Conservation (phyloP, 2,797 vertebrate species). For the Protosalanx chinensis region DNA sequence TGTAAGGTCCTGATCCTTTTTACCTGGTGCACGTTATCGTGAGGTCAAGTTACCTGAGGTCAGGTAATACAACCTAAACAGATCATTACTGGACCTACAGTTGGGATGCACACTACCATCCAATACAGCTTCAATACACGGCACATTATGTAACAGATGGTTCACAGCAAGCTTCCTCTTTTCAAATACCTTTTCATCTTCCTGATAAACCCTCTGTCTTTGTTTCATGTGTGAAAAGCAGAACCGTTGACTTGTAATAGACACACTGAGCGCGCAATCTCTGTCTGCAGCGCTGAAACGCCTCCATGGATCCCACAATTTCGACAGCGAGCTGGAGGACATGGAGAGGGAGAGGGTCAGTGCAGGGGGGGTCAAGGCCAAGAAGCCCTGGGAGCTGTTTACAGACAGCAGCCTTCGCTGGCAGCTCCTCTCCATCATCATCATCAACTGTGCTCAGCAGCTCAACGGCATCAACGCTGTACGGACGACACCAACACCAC, state of each 20-base stretch:
- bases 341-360: conserved; percentile 74
- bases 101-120: not conserved
- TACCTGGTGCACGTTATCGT: conserved; percentile 20
- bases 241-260: not conserved
- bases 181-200: not conserved
- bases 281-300: conserved; percentile 72
- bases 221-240: not conserved
- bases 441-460: conserved; percentile 84
- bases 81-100: not conserved
- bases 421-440: conserved; percentile 81
- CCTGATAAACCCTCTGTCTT: not conserved
- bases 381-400: conserved; percentile 82
- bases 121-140: conserved; percentile 3
- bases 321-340: conserved; percentile 72
- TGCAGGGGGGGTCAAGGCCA: conserved; percentile 66
- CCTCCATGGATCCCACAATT: conserved; percentile 70
- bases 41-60: conserved; percentile 5
- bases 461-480: conserved; percentile 90
- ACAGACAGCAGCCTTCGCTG: conserved; percentile 71
- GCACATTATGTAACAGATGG: conserved; percentile 17
- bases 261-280: not conserved
- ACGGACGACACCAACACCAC: conserved; percentile 21
- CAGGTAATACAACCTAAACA: not conserved
- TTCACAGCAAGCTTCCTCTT: not conserved
- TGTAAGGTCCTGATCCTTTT: conserved; percentile 4